A percentile compares a stretch with the other conserved stretches of the same genome.
Evolutionary conservation across 2,797 vertebrate genomes (phyloP).

Genomic region (Lagorchestes hirsutus): DNA sequence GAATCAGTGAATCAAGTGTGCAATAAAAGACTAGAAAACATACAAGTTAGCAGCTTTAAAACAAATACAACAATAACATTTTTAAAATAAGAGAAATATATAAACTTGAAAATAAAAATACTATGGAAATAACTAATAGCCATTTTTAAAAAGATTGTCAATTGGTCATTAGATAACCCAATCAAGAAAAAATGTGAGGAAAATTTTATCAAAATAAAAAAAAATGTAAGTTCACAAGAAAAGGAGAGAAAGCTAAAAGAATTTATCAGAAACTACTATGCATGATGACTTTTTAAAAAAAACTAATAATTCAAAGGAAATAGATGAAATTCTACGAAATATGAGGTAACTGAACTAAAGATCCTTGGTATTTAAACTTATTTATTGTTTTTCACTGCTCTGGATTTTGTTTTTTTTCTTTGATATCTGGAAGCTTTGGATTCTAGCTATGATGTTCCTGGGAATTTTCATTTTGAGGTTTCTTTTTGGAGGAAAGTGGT

Average conservation of each 20-base stretch:
- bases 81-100: not conserved
- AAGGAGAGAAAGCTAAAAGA: not conserved
- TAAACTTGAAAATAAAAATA: not conserved
- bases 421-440: not conserved
- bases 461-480: not conserved
- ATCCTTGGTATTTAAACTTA: not conserved
- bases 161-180: not conserved
- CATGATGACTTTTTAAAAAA: not conserved
- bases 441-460: not conserved
- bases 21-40: not conserved
- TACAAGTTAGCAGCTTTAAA: not conserved
- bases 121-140: not conserved
- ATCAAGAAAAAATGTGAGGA: not conserved
- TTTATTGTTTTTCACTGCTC: not conserved
- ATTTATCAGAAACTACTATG: not conserved
- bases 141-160: not conserved
- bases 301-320: not conserved
- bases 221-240: not conserved
- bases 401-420: not conserved
- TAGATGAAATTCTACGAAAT: not conserved
- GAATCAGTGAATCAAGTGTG: not conserved
- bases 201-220: not conserved
- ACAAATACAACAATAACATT: not conserved
- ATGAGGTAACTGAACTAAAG: not conserved
- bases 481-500: not conserved